These are phyloP conservation scores for Rhamphomyia laevipes DNA, from an alignment of 2,888 invertebrate genomes.

Conservation along the genomic window DNA sequence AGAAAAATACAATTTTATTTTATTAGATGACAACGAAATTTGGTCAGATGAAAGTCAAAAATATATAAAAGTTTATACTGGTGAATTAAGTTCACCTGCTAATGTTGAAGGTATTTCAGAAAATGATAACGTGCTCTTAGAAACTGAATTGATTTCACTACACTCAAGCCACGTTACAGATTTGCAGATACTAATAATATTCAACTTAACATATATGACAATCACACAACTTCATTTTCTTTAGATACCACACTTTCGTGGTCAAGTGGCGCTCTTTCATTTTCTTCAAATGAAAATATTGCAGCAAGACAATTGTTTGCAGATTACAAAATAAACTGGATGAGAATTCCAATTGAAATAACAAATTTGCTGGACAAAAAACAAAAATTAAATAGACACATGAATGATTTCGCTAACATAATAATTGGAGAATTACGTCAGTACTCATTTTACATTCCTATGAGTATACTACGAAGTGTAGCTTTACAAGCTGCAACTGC, in stretches of 20 bases:
- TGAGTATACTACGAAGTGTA: conserved; percentile 3
- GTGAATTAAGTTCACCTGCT: no score
- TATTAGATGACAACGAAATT: not conserved
- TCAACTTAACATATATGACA: no score
- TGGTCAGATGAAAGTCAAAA: not conserved
- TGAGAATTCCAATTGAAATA: not conserved
- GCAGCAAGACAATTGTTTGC: not conserved
- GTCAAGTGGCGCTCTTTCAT: not conserved
- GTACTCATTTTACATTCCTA: conserved; percentile 3
- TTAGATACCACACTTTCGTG: not conserved
- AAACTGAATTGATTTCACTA: no score
- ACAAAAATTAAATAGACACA: not conserved
- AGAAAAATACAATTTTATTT: not conserved
- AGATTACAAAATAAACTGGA: not conserved
- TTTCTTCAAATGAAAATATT: not conserved
- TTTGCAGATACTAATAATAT: no score
- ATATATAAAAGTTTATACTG: no score
- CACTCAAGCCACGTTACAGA: no score
- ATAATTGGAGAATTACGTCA: conserved; percentile 2
- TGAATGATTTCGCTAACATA: conserved; percentile 1
- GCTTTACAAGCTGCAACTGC: conserved; percentile 4
- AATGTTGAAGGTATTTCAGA: not conserved
- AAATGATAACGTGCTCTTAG: not conserved
- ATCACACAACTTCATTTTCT: not conserved
- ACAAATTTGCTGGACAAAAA: not conserved